Evolutionary conservation across 64 coral and sea anemone genomes (phyloP), one percentile per base, ranked within the genome.

Genomic region (Porites lutea): DNA sequence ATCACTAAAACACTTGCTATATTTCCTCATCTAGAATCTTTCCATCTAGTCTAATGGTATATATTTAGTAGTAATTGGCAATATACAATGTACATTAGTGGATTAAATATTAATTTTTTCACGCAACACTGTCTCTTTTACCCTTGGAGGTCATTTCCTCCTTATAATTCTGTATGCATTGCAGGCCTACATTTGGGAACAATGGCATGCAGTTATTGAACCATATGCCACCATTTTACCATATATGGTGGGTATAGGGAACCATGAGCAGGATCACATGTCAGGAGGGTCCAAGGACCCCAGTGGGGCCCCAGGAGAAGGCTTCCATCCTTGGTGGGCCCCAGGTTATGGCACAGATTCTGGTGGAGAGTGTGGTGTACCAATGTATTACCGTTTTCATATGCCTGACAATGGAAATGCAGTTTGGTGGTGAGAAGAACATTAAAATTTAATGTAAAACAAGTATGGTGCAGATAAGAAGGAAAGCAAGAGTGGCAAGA

Each of bases 391-490:
- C 88, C 92, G 97, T 64, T 99, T 99, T 71, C 97, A 99, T 43
- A 96, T 99, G 97, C 97, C 97, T 48, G 97, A 99, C 45, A 94
- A 96, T 89, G 97, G 97, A 72, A 95, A 99, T 91, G 64, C 75
- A 52, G 87, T 96, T 47, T 98, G 97, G 97, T 98, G 97, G 97
- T 98, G 90, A 90, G 93, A 84, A n/a, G 2, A 59, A 23, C 43
- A 43, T 95, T 74, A 52, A 14, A 7, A 57, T 12, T 57, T 57
- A 7, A 57, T 57, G 7, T 9, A 22, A n/a, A 72, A 52, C 27
- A 37, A 37, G 27, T 37, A 37, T 37, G 27, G 27, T 37, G 0
- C 27, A 37, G 27, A 37, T 37, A 37, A 37, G 27, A 37, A 37
- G 27, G 27, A 37, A 37, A 37, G 27, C 1, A 37, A 37, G 27